Conservation (phyloP, 2,888 invertebrate genomes). For the Spilarctia lutea region DNA sequence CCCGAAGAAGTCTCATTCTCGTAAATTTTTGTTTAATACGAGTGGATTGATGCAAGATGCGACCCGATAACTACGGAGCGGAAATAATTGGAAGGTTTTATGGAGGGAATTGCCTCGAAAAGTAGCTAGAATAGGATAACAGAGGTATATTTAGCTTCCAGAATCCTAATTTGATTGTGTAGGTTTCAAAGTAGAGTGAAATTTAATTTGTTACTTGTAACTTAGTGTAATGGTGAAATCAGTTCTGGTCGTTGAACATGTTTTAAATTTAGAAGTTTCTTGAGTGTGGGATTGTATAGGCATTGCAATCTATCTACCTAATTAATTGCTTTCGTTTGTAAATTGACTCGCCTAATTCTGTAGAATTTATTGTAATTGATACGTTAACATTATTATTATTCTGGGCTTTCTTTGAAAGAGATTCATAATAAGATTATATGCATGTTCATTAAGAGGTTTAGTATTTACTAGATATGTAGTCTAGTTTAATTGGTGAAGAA, state of each 20-base stretch:
- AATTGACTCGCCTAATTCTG: conserved; percentile 49
- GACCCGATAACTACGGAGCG: conserved; percentile 73
- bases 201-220: conserved; percentile 54
- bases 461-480: not conserved
- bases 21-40: conserved; percentile 81
- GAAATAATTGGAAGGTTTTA: conserved; percentile 80
- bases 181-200: conserved; percentile 57
- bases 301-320: conserved; percentile 56
- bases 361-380: conserved; percentile 45
- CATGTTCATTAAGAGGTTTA: not conserved
- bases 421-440: conserved; percentile 18
- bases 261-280: conserved; percentile 64
- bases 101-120: conserved; percentile 59
- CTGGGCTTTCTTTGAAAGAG: conserved; percentile 33
- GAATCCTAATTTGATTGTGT: conserved; percentile 49
- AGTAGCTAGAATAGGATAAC: conserved; percentile 47
- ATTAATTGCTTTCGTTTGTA: conserved; percentile 63
- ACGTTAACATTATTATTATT: conserved; percentile 44
- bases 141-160: conserved; percentile 46
- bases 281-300: conserved; percentile 58
- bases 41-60: conserved; percentile 78
- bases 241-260: conserved; percentile 69
- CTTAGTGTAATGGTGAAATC: conserved; percentile 55
- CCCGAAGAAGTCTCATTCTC: conserved; percentile 72
- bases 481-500: not conserved